Evolutionary conservation across 2,888 invertebrate genomes (phyloP).

Genomic region (Ditula angustiorana): DNA sequence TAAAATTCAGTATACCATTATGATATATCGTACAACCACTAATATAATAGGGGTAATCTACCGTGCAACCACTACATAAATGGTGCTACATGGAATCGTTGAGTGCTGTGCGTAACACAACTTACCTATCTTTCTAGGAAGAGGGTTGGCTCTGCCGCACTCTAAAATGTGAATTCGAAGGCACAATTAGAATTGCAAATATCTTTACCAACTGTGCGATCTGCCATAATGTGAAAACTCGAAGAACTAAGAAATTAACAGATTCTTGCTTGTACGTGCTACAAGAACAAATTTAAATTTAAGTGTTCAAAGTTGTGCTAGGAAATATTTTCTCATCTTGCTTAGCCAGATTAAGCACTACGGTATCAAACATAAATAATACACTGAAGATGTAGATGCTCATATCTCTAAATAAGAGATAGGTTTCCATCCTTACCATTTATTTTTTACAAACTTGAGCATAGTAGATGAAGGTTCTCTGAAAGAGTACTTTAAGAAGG

Average conservation of each 20-base stretch:
- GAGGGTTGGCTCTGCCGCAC: conserved; percentile 82
- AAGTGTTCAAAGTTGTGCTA: neutral
- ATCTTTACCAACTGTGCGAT: conserved; percentile 11
- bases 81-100: conserved; percentile 40
- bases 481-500: too few species aligned
- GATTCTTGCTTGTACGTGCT: neutral
- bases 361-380: too few species aligned
- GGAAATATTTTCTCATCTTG: too few species aligned
- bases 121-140: conserved; percentile 83
- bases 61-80: conserved; percentile 19
- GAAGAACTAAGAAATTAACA: neutral
- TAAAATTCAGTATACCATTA: neutral
- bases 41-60: neutral
- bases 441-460: too few species aligned
- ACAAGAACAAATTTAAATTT: conserved; percentile 22
- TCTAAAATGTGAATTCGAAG: conserved; percentile 75
- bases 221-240: neutral
- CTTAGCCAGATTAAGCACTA: too few species aligned
- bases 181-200: conserved; percentile 41
- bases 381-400: too few species aligned
- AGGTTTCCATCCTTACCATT: too few species aligned
- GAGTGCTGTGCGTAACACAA: conserved; percentile 51
- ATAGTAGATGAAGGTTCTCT: too few species aligned
- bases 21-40: neutral
- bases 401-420: too few species aligned